Evolutionary conservation across 2,113 vertebrate genomes (phyloP).

Genomic region (Bos javanicus): DNA sequence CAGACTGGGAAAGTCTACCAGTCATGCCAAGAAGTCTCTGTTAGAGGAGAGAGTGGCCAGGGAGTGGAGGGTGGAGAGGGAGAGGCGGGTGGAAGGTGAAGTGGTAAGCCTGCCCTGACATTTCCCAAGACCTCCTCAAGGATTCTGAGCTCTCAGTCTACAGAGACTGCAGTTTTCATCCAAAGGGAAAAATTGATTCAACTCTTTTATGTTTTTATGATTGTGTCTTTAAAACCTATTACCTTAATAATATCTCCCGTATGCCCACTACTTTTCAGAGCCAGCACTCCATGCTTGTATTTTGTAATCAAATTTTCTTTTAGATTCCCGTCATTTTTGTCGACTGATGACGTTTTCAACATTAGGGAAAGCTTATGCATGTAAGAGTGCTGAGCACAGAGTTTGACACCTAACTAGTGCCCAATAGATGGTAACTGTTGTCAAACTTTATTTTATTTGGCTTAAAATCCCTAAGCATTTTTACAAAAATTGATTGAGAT

Average conservation of each 20-base stretch:
- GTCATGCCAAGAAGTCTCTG: not conserved
- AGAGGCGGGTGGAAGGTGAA: not conserved
- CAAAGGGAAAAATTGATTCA: not conserved
- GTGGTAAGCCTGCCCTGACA: not conserved
- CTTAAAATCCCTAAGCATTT: not conserved
- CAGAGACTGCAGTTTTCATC: not conserved
- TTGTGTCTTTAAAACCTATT: slow-evolving; percentile 13
- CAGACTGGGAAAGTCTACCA: not conserved
- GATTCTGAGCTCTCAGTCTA: not conserved
- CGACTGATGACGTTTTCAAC: not conserved
- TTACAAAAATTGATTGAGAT: not conserved
- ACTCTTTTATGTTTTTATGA: slow-evolving; percentile 39
- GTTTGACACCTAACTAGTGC: not conserved
- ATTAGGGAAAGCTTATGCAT: not conserved
- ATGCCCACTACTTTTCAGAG: not conserved
- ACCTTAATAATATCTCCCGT: not conserved
- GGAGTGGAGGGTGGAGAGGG: not conserved
- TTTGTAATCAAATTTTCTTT: slow-evolving; percentile 30
- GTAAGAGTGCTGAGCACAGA: not conserved
- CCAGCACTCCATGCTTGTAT: not conserved
- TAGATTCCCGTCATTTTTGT: slow-evolving; percentile 10
- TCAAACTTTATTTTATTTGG: slow-evolving; percentile 1
- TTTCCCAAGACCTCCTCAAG: not conserved
- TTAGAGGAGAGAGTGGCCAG: not conserved
- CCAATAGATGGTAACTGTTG: not conserved